Conservation (phyloP, 1,140 invertebrate genomes). For the Aphidius gifuensis region DNA sequence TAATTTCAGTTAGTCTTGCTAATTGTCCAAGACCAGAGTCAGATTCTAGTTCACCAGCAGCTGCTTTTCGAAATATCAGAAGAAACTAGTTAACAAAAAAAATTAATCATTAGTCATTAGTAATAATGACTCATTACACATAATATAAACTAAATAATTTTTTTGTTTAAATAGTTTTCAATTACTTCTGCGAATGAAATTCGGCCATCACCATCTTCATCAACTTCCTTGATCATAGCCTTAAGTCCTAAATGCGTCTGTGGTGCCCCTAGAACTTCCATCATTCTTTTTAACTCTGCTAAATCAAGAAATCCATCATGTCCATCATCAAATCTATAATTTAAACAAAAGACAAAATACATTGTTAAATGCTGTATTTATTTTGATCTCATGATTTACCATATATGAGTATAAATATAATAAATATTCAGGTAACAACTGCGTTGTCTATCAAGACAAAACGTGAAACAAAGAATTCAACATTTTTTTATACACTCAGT, state of each 20-base stretch:
- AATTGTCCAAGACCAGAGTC: constrained; percentile 81
- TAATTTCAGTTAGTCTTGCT: constrained; percentile 80
- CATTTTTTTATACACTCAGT: no score
- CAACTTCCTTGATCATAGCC: constrained; percentile 91
- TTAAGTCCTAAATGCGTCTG: constrained; percentile 93
- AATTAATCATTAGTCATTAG: not conserved
- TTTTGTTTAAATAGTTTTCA: not conserved
- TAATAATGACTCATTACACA: not conserved
- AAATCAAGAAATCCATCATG: constrained; percentile 85
- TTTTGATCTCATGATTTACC: no score
- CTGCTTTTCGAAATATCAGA: constrained; percentile 83
- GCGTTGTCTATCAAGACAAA: no score
- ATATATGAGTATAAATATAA: no score
- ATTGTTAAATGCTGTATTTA: not conserved
- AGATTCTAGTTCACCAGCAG: constrained; percentile 75
- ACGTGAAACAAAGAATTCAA: no score
- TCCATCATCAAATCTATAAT: constrained; percentile 83
- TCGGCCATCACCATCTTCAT: constrained; percentile 84
- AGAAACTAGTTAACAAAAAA: constrained; percentile 61
- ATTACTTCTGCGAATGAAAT: constrained; percentile 86
- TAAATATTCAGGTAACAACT: no score
- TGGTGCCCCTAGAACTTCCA: constrained; percentile 92
- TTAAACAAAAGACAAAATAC: constrained; percentile 21
- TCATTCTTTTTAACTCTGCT: constrained; percentile 89
- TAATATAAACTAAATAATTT: not conserved